These are phyloP conservation scores for Eulacestoma nigropectus DNA, from an alignment of 2,113 vertebrate genomes.

Conservation along the genomic window DNA sequence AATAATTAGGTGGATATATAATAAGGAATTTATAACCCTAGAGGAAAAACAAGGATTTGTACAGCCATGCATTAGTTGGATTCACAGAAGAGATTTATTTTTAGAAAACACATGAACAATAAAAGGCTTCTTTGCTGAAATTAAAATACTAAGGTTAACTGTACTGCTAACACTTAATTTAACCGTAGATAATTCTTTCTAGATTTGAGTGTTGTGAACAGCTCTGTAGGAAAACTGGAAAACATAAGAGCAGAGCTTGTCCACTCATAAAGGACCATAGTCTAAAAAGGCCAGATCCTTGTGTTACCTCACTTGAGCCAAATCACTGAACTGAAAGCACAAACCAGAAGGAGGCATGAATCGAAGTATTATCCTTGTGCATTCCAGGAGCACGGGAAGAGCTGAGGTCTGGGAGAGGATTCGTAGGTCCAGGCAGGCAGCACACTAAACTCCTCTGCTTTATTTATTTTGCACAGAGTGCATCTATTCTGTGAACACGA, in stretches of 20 bases:
- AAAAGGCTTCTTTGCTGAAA: not conserved
- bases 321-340: constrained; percentile 27
- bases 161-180: not conserved
- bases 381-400: not conserved
- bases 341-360: constrained; percentile 8
- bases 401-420: not conserved
- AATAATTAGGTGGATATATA: not conserved
- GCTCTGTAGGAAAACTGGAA: not conserved
- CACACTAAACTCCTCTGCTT: not conserved
- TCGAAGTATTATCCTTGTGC: constrained; percentile 5
- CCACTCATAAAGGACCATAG: not conserved
- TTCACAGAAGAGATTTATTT: not conserved
- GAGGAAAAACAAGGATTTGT: not conserved
- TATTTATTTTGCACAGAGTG: not conserved
- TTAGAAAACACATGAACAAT: not conserved
- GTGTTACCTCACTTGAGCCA: not conserved
- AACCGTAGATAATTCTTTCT: not conserved
- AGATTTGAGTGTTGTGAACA: not conserved
- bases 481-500: not conserved
- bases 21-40: not conserved
- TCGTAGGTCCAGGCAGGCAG: not conserved
- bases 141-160: not conserved
- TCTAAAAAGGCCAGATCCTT: not conserved
- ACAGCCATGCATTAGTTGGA: not conserved
- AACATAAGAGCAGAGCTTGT: not conserved